Evolutionary conservation across 1,140 invertebrate genomes (phyloP).

Genomic region (Diabrotica undecimpunctata): DNA sequence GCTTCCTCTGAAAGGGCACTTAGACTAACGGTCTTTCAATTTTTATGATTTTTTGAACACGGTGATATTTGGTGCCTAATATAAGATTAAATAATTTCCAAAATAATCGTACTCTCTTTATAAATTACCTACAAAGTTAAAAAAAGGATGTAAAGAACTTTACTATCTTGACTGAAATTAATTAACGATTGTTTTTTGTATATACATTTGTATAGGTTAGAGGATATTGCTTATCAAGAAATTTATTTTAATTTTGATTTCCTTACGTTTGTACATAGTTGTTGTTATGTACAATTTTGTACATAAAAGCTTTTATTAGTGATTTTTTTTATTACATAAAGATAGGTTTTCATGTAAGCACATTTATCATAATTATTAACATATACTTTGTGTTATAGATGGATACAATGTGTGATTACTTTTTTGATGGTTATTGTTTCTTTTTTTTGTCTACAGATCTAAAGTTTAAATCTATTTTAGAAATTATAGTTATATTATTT

Average conservation of each 20-base stretch:
- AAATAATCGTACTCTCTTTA: no score
- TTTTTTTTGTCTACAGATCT: conserved; percentile 3
- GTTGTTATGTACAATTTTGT: conserved; percentile 34
- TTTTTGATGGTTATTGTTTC: conserved; percentile 3
- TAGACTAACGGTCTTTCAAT: no score
- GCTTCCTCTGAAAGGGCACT: no score
- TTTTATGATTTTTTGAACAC: no score
- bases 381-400: conserved; percentile 8
- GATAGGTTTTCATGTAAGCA: conserved; percentile 15
- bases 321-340: conserved; percentile 24
- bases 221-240: not conserved
- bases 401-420: conserved; percentile 4
- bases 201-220: conserved; percentile 8
- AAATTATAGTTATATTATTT: conserved; percentile 5
- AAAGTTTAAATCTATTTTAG: conserved; percentile 13
- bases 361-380: conserved; percentile 8
- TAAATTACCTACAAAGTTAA: no score
- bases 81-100: no score
- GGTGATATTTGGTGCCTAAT: no score
- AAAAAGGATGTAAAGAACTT: no score
- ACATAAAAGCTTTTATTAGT: conserved; percentile 36
- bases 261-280: conserved; percentile 27
- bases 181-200: conserved; percentile 8
- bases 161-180: not conserved
- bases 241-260: conserved; percentile 19